Evolutionary conservation across 2,888 invertebrate genomes (phyloP).

Genomic region (Drosophila neutralis): DNA sequence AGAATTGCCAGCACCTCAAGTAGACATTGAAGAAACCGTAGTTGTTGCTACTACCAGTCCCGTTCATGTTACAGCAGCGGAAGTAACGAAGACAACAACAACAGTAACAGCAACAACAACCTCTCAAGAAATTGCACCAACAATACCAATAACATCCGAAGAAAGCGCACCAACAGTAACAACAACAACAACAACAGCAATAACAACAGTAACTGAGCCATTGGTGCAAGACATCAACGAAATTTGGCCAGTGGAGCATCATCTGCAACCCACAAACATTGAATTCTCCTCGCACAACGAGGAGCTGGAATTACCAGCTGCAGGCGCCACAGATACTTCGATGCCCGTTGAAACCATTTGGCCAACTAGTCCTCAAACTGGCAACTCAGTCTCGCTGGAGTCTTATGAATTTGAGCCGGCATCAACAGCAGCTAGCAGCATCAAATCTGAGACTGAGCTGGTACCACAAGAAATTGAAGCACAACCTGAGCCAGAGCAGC

Average conservation of each 20-base stretch:
- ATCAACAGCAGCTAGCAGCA: conserved; percentile 19
- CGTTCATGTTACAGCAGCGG: conserved; percentile 77
- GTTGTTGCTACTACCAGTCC: conserved; percentile 76
- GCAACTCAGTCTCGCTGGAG: conserved; percentile 77
- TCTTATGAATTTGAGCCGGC: conserved; percentile 80
- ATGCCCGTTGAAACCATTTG: conserved; percentile 76
- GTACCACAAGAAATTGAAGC: conserved; percentile 24
- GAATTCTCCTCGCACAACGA: conserved; percentile 80
- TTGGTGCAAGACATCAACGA: conserved; percentile 80
- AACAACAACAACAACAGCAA: conserved; percentile 40
- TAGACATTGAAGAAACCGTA: conserved; percentile 81
- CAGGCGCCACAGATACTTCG: conserved; percentile 24
- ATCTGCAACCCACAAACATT: conserved; percentile 79
- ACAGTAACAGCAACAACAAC: conserved; percentile 7
- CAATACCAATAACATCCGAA: conserved; percentile 8
- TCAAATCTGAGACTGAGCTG: conserved; percentile 18
- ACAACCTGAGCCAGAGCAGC: conserved; percentile 1
- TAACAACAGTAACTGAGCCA: conserved; percentile 40
- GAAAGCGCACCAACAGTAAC: conserved; percentile 20
- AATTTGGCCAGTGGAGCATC: conserved; percentile 84
- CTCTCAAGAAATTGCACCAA: conserved; percentile 24
- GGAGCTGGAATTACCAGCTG: conserved; percentile 46
- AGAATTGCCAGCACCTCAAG: conserved; percentile 83
- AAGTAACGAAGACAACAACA: conserved; percentile 52
- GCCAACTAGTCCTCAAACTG: conserved; percentile 82